Percentiles rank a stretch among this genome's conserved stretches.
These are phyloP conservation scores for Oncorhynchus mykiss DNA, from an alignment of 2,113 vertebrate genomes.

Conservation along the genomic window DNA sequence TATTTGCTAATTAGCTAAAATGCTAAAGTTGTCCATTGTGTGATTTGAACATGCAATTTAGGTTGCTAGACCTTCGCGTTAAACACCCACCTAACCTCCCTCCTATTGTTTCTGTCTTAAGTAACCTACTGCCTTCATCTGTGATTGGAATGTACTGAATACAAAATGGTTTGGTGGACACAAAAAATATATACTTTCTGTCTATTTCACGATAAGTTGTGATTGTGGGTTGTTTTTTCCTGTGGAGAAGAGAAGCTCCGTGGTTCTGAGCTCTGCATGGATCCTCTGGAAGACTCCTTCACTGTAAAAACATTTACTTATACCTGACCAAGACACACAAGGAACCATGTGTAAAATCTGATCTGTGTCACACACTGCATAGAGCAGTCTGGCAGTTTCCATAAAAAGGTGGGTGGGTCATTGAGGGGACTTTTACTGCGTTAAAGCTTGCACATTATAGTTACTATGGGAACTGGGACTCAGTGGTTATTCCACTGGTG, in stretches of 20 bases:
- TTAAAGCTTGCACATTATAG: slow-evolving; percentile 53
- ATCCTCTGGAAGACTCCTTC: slow-evolving; percentile 18
- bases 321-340: slow-evolving; percentile 41
- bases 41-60: too few species aligned
- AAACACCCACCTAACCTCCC: too few species aligned
- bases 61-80: too few species aligned
- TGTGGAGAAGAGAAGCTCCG: slow-evolving; percentile 6
- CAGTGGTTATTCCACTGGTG: slow-evolving; percentile 41
- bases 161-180: too few species aligned
- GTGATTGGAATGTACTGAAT: too few species aligned
- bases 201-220: neutral
- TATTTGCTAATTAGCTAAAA: too few species aligned
- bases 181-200: too few species aligned
- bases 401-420: slow-evolving; percentile 59
- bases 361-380: slow-evolving; percentile 41
- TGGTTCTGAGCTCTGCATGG: slow-evolving; percentile 11
- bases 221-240: neutral
- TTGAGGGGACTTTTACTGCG: slow-evolving; percentile 47
- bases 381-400: slow-evolving; percentile 37
- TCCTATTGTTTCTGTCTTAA: too few species aligned
- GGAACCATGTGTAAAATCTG: slow-evolving; percentile 49
- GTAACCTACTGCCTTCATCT: too few species aligned
- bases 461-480: slow-evolving; percentile 60
- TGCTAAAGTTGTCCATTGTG: too few species aligned
- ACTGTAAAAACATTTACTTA: slow-evolving; percentile 41